phyloP scores from a whole-genome alignment of 2,888 invertebrate genomes.

The Conops quadrifasciatus region DNA sequence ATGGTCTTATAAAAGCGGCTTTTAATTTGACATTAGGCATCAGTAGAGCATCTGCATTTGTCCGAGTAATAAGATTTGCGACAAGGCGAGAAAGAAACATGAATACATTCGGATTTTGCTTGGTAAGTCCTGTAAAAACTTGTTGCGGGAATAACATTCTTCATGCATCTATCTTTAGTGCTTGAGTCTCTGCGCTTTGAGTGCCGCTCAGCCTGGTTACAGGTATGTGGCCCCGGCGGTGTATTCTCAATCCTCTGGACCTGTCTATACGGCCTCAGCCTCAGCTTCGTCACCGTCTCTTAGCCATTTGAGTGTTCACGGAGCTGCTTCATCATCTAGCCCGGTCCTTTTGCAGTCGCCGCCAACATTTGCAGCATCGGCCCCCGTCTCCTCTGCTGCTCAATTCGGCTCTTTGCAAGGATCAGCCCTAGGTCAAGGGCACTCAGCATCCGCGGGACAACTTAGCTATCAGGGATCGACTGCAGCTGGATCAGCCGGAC shows the following conservation, averaged over 20 bases:
- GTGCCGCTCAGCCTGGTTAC: constrained; percentile 53
- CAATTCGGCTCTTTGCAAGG: not conserved
- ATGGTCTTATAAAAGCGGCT: constrained; percentile 39
- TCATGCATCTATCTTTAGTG: constrained; percentile 43
- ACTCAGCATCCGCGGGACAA: not conserved
- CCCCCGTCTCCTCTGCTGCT: not conserved
- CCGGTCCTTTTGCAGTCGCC: not conserved
- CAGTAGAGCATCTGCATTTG: constrained; percentile 31
- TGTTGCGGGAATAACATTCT: not conserved
- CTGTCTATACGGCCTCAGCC: not conserved
- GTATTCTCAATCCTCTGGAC: not conserved
- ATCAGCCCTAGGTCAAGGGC: not conserved
- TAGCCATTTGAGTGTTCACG: not conserved
- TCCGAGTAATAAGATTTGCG: not conserved
- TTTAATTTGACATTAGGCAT: constrained; percentile 30
- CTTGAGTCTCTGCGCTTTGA: constrained; percentile 45
- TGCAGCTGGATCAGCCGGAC: not conserved
- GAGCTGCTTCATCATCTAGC: not conserved
- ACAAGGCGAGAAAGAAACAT: constrained; percentile 43
- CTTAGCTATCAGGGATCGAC: not conserved
- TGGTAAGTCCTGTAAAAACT: constrained; percentile 48
- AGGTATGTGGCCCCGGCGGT: constrained; percentile 48
- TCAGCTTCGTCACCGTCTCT: not conserved
- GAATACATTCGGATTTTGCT: constrained; percentile 50
- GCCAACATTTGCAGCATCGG: not conserved